Evolutionary conservation across 2,797 vertebrate species (phyloP).

Genomic region (Thunnus albacares): DNA sequence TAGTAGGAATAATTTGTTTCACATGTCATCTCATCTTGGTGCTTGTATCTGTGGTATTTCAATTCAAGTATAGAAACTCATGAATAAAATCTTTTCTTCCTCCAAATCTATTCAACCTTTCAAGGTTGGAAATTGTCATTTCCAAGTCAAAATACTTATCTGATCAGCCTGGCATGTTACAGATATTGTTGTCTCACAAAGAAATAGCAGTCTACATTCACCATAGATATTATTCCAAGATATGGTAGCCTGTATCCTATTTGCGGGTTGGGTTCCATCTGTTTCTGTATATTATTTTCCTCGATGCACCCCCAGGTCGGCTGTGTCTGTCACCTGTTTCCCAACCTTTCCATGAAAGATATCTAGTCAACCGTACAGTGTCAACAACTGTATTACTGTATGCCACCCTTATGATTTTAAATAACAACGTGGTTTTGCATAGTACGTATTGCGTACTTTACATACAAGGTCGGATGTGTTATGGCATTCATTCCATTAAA

Average conservation of each 20-base stretch:
- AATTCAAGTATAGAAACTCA: not conserved
- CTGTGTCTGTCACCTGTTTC: slow-evolving; percentile 1
- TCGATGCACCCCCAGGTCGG: not conserved
- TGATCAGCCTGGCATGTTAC: not conserved
- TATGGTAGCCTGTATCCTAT: not conserved
- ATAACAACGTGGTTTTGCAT: not conserved
- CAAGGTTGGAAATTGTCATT: slow-evolving; percentile 15
- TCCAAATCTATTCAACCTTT: slow-evolving; percentile 18
- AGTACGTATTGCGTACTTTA: not conserved
- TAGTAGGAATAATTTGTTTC: not conserved
- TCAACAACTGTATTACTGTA: not conserved
- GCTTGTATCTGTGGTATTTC: not conserved
- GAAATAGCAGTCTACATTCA: slow-evolving; percentile 23
- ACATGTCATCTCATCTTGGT: slow-evolving; percentile 7
- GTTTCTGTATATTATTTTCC: slow-evolving; percentile 1
- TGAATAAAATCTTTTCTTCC: slow-evolving; percentile 25
- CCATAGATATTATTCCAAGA: slow-evolving; percentile 17
- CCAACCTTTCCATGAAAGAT: not conserved
- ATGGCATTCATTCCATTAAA: not conserved
- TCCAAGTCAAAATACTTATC: slow-evolving; percentile 15
- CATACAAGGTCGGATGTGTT: not conserved
- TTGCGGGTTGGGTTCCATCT: not conserved
- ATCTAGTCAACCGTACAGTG: not conserved
- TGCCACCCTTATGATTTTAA: not conserved
- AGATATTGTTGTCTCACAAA: slow-evolving; percentile 12